Evolutionary conservation across 2,797 vertebrate genomes (phyloP).

Genomic region (Onychomys leucogaster): DNA sequence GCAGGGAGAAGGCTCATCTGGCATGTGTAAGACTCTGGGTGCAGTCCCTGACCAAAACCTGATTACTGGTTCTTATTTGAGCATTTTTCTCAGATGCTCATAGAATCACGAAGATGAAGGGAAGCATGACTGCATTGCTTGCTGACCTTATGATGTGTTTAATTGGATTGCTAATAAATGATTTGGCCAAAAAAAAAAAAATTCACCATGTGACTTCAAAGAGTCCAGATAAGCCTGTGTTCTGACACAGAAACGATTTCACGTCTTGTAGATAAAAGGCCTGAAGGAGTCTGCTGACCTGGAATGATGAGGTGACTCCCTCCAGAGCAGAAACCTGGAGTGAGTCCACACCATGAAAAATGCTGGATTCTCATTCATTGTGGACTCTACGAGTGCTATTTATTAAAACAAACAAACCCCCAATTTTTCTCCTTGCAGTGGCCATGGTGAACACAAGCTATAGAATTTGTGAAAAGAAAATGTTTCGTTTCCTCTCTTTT

Average conservation of each 20-base stretch:
- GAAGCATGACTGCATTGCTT: conserved; percentile 13
- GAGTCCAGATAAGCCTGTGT: conserved; percentile 2
- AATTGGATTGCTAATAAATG: conserved; percentile 57
- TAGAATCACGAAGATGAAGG: conserved; percentile 5
- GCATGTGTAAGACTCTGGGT: not conserved
- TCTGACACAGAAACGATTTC: conserved; percentile 45
- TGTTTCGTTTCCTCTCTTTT: not conserved
- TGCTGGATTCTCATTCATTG: not conserved
- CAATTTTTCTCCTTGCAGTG: not conserved
- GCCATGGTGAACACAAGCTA: not conserved
- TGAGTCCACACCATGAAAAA: not conserved
- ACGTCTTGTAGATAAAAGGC: conserved; percentile 39
- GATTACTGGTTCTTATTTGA: conserved; percentile 32
- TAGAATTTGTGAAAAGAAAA: conserved; percentile 47
- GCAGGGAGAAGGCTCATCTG: not conserved
- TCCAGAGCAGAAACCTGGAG: not conserved
- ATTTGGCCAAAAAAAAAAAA: not conserved
- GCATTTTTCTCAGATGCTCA: conserved; percentile 9
- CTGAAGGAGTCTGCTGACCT: conserved; percentile 32
- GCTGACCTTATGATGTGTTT: conserved; percentile 42
- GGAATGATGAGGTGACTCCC: not conserved
- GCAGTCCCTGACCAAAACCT: not conserved
- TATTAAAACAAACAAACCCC: not conserved
- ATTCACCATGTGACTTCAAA: conserved; percentile 26
- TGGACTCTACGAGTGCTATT: not conserved